Percentiles rank a stretch among this genome's conserved stretches.
Evolutionary conservation across 53 echinoderm and acorn worm species (phyloP).

Genomic region (Echinometra lucunter): DNA sequence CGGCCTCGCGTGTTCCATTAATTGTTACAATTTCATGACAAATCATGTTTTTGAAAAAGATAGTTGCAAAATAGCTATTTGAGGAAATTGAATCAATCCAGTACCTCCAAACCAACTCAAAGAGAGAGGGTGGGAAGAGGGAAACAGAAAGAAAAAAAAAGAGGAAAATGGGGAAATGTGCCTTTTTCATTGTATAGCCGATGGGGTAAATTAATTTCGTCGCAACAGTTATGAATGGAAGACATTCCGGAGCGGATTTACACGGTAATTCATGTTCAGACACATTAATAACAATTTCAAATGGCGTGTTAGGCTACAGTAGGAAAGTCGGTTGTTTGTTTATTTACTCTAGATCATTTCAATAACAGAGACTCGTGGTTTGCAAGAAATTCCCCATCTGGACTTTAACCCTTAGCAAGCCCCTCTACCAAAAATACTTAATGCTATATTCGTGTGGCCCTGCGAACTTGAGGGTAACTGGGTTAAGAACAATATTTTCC

Average conservation of each 20-base stretch:
- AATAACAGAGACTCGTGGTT: neutral
- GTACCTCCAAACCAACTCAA: neutral
- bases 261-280: constrained; percentile 46
- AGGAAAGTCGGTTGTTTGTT: constrained; percentile 1
- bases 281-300: constrained; percentile 56
- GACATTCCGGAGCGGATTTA: constrained; percentile 34
- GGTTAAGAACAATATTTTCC: neutral
- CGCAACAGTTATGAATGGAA: constrained; percentile 21
- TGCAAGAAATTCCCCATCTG: neutral
- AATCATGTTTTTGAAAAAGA: neutral
- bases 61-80: constrained; percentile 9
- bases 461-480: neutral
- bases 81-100: neutral
- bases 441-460: neutral
- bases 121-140: neutral
- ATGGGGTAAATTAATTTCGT: constrained; percentile 19
- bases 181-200: neutral
- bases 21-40: constrained; percentile 13
- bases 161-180: neutral
- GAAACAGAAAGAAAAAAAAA: neutral
- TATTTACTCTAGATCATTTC: constrained; percentile 53
- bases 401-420: neutral
- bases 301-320: constrained; percentile 10
- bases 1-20: constrained; percentile 20
- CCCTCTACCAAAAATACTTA: neutral